Evolutionary conservation across 2,888 invertebrate species (phyloP).

Genomic region (Heliconius sara): DNA sequence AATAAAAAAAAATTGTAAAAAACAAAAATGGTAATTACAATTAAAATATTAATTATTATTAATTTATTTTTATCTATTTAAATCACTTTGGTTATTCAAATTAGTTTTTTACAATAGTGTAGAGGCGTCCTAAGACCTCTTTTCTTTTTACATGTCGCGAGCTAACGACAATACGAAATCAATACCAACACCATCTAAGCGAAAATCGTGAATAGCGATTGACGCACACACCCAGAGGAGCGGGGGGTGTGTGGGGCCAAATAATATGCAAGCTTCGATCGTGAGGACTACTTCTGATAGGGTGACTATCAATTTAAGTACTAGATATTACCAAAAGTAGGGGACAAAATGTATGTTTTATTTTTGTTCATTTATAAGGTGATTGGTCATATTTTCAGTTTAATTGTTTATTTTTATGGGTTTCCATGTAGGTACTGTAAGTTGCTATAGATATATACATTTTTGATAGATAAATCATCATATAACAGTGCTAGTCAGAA

Average conservation of each 20-base stretch:
- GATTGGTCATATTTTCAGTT: too few relatives aligned
- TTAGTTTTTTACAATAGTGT: constrained; percentile 51
- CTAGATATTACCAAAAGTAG: background rate
- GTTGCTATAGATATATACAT: too few relatives aligned
- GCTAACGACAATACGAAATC: constrained; percentile 84
- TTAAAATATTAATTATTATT: too few relatives aligned
- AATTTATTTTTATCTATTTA: too few relatives aligned
- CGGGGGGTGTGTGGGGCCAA: constrained; percentile 63
- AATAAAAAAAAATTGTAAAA: too few relatives aligned
- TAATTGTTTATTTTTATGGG: too few relatives aligned
- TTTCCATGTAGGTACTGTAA: too few relatives aligned
- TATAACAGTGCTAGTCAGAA: too few relatives aligned
- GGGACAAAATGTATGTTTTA: too few relatives aligned
- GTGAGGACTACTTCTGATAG: constrained; percentile 73
- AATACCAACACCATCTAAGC: constrained; percentile 84
- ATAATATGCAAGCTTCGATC: constrained; percentile 78
- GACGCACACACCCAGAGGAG: constrained; percentile 59
- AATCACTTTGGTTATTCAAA: background rate
- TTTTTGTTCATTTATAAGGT: too few relatives aligned
- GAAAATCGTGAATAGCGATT: constrained; percentile 80
- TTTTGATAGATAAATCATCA: too few relatives aligned
- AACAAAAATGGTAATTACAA: too few relatives aligned
- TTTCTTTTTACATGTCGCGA: constrained; percentile 82
- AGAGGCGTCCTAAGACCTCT: constrained; percentile 72
- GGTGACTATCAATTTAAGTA: constrained; percentile 59